Evolutionary conservation across 2,888 invertebrate genomes (phyloP).

Genomic region (Dryobotodes eremita): DNA sequence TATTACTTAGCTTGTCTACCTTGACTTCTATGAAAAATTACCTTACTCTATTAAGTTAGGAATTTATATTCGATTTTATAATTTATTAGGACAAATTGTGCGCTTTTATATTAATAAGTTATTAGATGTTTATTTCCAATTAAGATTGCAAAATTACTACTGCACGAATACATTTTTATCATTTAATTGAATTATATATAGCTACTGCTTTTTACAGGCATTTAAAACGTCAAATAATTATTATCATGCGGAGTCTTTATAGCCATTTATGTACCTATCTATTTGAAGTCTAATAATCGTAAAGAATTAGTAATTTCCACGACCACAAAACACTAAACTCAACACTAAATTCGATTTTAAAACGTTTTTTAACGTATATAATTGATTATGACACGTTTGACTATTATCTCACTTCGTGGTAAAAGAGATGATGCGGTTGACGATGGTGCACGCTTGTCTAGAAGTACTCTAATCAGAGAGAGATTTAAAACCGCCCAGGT

Average conservation of each 20-base stretch:
- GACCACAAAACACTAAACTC: no score
- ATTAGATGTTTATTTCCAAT: slow-evolving; percentile 22
- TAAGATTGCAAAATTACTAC: slow-evolving; percentile 13
- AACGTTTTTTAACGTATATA: background rate
- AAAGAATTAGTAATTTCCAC: background rate
- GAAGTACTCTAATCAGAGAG: background rate
- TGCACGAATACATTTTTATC: slow-evolving; percentile 16
- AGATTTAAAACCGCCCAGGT: background rate
- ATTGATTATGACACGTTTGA: background rate
- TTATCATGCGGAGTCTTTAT: background rate
- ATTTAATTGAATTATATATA: slow-evolving; percentile 12
- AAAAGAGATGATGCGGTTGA: background rate
- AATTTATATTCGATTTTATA: slow-evolving; percentile 43
- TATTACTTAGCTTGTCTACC: slow-evolving; percentile 17
- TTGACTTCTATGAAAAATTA: slow-evolving; percentile 46
- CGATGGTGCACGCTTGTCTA: background rate
- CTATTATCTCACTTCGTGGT: background rate
- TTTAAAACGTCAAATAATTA: background rate
- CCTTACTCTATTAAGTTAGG: slow-evolving; percentile 28
- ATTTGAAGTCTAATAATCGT: background rate
- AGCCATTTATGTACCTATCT: background rate
- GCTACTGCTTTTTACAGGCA: slow-evolving; percentile 1
- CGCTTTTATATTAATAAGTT: slow-evolving; percentile 14
- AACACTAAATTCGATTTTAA: background rate
- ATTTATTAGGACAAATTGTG: slow-evolving; percentile 41